These are phyloP conservation scores for Vanessa atalanta DNA, from an alignment of 1,140 invertebrate species.

Conservation along the genomic window DNA sequence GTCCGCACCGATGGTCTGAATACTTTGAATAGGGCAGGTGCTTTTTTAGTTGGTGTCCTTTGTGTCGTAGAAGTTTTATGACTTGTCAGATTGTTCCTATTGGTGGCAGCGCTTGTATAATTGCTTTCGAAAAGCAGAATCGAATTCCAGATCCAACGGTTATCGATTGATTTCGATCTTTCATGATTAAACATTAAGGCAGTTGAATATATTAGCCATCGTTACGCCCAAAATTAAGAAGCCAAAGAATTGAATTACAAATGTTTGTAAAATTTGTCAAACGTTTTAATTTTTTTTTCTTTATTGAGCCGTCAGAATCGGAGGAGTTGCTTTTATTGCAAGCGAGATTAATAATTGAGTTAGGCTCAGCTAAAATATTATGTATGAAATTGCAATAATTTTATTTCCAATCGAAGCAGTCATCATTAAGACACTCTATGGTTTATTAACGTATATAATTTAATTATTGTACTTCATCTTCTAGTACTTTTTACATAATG, in stretches of 20 bases:
- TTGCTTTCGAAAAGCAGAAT: constrained; percentile 28
- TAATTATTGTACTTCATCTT: too few species aligned
- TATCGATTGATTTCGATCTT: constrained; percentile 30
- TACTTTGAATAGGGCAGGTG: constrained; percentile 50
- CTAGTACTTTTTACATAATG: too few species aligned
- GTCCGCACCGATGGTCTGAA: constrained; percentile 49
- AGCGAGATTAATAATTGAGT: too few species aligned
- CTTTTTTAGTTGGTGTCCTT: constrained; percentile 39
- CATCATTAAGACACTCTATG: too few species aligned
- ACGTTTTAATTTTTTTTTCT: neutral
- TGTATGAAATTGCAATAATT: too few species aligned
- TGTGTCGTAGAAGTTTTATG: constrained; percentile 37
- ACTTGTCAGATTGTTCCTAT: constrained; percentile 39
- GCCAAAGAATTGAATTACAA: constrained; percentile 4
- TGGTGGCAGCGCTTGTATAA: constrained; percentile 25
- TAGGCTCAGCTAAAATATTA: too few species aligned
- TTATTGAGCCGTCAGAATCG: neutral
- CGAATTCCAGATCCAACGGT: constrained; percentile 28
- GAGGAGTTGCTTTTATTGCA: too few species aligned
- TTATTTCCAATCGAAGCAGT: too few species aligned
- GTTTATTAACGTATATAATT: too few species aligned
- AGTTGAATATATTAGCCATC: constrained; percentile 15
- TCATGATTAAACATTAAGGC: constrained; percentile 35
- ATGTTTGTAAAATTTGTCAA: neutral
- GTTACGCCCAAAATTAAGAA: constrained; percentile 13